These are phyloP conservation scores for Trichonephila inaurata DNA, from an alignment of 1,140 invertebrate species.

Conservation along the genomic window DNA sequence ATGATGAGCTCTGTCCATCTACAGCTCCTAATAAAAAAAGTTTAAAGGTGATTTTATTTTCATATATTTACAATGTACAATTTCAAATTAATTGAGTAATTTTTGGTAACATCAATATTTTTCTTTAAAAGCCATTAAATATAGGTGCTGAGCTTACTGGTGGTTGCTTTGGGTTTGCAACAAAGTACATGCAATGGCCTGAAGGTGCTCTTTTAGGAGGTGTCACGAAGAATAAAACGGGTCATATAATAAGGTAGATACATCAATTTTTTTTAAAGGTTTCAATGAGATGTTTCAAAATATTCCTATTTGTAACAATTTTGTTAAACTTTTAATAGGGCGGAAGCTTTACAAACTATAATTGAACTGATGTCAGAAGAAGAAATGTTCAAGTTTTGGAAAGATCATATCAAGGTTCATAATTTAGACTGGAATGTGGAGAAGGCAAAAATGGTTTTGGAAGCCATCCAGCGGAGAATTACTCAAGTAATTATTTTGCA, in stretches of 20 bases:
- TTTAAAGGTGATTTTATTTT: slow-evolving; percentile 83
- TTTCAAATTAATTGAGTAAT: neutral
- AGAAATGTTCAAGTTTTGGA: slow-evolving; percentile 94
- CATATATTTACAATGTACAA: neutral
- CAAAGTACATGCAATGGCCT: slow-evolving; percentile 99
- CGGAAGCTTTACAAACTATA: slow-evolving; percentile 96
- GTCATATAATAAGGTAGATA: slow-evolving; percentile 88
- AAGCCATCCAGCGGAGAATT: slow-evolving; percentile 96
- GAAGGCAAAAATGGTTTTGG: slow-evolving; percentile 94
- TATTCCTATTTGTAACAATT: neutral
- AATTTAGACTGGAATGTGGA: slow-evolving; percentile 95
- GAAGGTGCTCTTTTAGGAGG: slow-evolving; percentile 98
- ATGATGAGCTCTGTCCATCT: slow-evolving; percentile 92
- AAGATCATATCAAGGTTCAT: slow-evolving; percentile 91
- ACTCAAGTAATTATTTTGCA: slow-evolving; percentile 83
- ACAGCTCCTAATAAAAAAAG: slow-evolving; percentile 95
- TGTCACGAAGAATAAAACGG: slow-evolving; percentile 92
- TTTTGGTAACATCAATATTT: slow-evolving; percentile 64
- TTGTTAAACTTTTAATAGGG: slow-evolving; percentile 82
- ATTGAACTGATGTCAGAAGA: slow-evolving; percentile 97
- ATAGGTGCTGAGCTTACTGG: slow-evolving; percentile 94
- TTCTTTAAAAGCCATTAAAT: slow-evolving; percentile 87
- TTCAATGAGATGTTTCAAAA: neutral
- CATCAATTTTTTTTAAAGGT: neutral
- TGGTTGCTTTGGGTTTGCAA: slow-evolving; percentile 98